Evolutionary conservation across 2,888 invertebrate genomes (phyloP), one percentile per base, ranked within the genome.

Genomic region (Megamerina dolium): DNA sequence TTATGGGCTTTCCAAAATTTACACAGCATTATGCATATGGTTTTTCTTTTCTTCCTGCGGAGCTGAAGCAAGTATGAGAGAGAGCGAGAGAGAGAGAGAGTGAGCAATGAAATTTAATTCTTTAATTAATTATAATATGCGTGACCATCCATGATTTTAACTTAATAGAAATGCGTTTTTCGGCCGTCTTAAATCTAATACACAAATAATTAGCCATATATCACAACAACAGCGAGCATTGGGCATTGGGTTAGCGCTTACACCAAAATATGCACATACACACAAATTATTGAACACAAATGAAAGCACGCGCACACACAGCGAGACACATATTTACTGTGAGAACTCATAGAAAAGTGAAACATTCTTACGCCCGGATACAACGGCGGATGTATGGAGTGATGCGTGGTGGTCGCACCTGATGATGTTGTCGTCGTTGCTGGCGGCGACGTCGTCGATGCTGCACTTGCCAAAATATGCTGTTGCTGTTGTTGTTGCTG

Each of bases 311-410:
- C 17, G 16, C 20, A 8, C 31, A 13, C 6, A 14, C 10, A 17
- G 10, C 32, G 14, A 16, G 14, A 16, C n/a, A n/a, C n/a, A n/a
- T n/a, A n/a, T n/a, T n/a, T n/a, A 13, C 32, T 14, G 10, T 6
- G n/a, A 21, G 3, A 30, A 39, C 9, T 12, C 20, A 30, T 13
- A 31, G 17, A 12, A 44, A 45, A 41, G 37, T 35, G n/a, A 17
- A 19, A 27, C 43, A 31, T 50, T 61, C 65, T 70, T 70, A 68
- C 68, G 58, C 61, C 68, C 57, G 68, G 61, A 60, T 66, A 68
- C 56, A 68, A 56, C 56, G 68, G 62, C 53, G 68, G 63, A 54
- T 64, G 66, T n/a, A 54, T 59, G 63, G 49, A 63, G 55, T 43
- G 57, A 57, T 10, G 48, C 27, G 13, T 42, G 45, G 32, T 38